Base-by-base conservation (phyloP, 2,888 invertebrate genomes). In the Diplazon laetatorius region DNA sequence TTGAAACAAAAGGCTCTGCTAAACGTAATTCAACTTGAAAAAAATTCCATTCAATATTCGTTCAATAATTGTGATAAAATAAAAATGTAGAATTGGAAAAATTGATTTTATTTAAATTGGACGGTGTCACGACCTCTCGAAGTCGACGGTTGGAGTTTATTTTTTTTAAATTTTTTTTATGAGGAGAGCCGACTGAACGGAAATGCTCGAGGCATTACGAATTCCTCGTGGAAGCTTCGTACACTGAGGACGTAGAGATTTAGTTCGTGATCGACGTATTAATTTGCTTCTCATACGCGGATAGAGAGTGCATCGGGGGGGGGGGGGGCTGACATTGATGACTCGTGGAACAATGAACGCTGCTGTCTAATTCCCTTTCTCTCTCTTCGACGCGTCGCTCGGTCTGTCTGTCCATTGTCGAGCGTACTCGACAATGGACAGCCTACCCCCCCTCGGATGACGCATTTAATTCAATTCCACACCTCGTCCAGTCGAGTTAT, bases 201-300 rank as follows among this genome's bases (percentile, higher is more conserved):
- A 75, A 66, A 42, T 55, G 14, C n/a, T 18, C 12, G 18, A 42
- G 20, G 30, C 60, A 66, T 75, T 71, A 30, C 52, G 22, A 71
- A 75, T 75, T 78, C 71, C n/a, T 70, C 50, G 57, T 55, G 57
- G 69, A 63, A 62, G 42, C n/a, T 37, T 59, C 30, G 22, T 12
- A n/a, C n/a, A n/a, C n/a, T n/a, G n/a, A n/a, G 35, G 74, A 16
- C 30, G 66, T 39, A 35, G 25, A 66, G 50, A 59, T 35, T 46
- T 35, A 71, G 50, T 30, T 48, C 73, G 73, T 42, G 65, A 25
- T 37, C 8, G 55, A 72, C 50, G 70, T 76, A 74, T 80, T 66
- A 65, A 78, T 76, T 78, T 50, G n/a, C 37, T 42, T 20, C 39
- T 37, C 35, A 44, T 39, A 30, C 39, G 2, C 39, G 55, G 22